Conservation (phyloP, 1,140 invertebrate species). For the Drosophila neocordata region DNA sequence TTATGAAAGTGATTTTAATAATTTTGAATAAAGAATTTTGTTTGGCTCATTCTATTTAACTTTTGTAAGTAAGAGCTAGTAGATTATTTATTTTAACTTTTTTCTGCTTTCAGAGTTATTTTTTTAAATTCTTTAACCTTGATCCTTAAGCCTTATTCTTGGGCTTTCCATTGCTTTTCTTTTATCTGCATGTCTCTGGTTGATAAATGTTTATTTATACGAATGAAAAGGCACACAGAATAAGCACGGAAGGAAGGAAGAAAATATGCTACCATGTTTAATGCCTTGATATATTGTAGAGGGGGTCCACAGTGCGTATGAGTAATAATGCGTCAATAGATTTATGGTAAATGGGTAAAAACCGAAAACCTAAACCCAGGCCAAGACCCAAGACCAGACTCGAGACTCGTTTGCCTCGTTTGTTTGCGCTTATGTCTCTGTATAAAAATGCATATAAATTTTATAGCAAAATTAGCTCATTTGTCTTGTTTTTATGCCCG, state of each 20-base stretch:
- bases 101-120: not conserved
- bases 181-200: slow-evolving; percentile 6
- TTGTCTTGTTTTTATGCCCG: slow-evolving; percentile 64
- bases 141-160: not conserved
- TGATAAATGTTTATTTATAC: slow-evolving; percentile 52
- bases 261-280: slow-evolving; percentile 45
- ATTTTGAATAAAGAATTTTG: too few species aligned
- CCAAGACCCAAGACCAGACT: not conserved
- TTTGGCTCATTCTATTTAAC: too few species aligned
- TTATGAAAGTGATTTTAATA: not conserved
- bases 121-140: slow-evolving; percentile 31
- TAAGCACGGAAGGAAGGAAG: slow-evolving; percentile 6
- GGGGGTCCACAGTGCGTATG: slow-evolving; percentile 63
- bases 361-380: not conserved
- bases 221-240: slow-evolving; percentile 37
- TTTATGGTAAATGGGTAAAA: slow-evolving; percentile 57
- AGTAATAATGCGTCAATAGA: slow-evolving; percentile 73
- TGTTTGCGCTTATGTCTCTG: slow-evolving; percentile 64
- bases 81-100: too few species aligned
- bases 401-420: slow-evolving; percentile 13
- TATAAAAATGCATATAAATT: slow-evolving; percentile 79
- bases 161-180: not conserved
- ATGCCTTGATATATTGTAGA: slow-evolving; percentile 66
- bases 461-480: slow-evolving; percentile 73
- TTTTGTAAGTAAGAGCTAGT: too few species aligned